phyloP scores from a whole-genome alignment of 2,888 invertebrate species.

The Ellobium chinense region DNA sequence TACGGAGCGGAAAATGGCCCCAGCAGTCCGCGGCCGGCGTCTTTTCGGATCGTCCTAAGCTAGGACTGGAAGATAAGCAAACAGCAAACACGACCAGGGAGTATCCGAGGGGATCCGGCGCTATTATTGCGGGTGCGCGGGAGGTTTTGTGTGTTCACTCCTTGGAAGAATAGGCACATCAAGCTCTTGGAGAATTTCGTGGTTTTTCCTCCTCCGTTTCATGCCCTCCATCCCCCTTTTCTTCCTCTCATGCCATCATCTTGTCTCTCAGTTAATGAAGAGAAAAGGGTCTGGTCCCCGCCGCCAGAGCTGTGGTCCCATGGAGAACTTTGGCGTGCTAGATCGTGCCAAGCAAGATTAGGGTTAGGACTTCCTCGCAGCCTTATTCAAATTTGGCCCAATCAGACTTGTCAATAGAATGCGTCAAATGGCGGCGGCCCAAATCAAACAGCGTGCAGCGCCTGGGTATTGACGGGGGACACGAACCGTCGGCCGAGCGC shows the following conservation, averaged over 20 bases:
- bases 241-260: too few relatives aligned
- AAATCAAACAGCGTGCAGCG: conserved; percentile 10
- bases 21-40: not conserved
- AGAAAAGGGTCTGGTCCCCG: not conserved
- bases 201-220: not conserved
- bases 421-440: not conserved
- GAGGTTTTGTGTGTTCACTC: not conserved
- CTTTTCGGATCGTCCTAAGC: not conserved
- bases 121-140: not conserved
- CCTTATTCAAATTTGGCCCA: conserved; percentile 32
- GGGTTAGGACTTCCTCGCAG: not conserved
- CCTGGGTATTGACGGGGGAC: conserved; percentile 15
- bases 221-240: too few relatives aligned
- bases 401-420: conserved; percentile 26
- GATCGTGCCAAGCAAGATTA: not conserved
- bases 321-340: not conserved
- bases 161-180: not conserved
- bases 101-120: not conserved
- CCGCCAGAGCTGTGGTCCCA: not conserved
- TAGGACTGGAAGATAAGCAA: not conserved
- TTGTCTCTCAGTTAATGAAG: not conserved
- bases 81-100: not conserved
- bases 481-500: conserved; percentile 25
- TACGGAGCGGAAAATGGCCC: conserved; percentile 3
- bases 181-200: not conserved